Conservation (phyloP, 2,113 vertebrate genomes). For the Fregata magnificens region DNA sequence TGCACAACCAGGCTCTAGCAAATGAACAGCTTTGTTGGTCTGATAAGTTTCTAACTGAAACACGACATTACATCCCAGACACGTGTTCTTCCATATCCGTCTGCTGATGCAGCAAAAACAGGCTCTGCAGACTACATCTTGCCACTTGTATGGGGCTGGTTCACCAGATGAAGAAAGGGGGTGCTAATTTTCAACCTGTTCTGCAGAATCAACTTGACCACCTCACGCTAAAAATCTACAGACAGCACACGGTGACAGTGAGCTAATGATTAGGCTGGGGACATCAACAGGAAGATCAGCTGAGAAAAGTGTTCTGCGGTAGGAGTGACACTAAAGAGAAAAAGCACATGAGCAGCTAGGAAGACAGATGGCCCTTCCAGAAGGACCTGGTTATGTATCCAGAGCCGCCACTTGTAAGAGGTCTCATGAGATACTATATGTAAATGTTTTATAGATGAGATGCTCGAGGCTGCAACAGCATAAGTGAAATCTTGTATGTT, state of each 20-base stretch:
- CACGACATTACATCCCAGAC: neutral
- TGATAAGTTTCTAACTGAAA: neutral
- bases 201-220: neutral
- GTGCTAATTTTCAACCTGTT: neutral
- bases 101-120: neutral
- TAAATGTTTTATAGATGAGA: constrained; percentile 13
- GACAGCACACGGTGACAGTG: neutral
- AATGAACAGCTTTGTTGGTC: neutral
- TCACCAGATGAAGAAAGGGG: neutral
- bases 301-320: neutral
- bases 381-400: neutral
- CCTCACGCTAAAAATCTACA: neutral
- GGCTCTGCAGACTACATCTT: neutral
- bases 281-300: neutral
- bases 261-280: neutral
- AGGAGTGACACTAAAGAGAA: neutral
- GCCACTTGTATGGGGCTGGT: neutral
- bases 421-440: neutral
- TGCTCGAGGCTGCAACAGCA: neutral
- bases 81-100: neutral
- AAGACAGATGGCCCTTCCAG: neutral
- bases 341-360: neutral
- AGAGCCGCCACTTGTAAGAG: neutral
- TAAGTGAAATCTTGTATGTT: neutral
- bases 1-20: neutral